Evolutionary conservation across 1,140 invertebrate species (phyloP).

Genomic region (Propsilocerus akamusi): DNA sequence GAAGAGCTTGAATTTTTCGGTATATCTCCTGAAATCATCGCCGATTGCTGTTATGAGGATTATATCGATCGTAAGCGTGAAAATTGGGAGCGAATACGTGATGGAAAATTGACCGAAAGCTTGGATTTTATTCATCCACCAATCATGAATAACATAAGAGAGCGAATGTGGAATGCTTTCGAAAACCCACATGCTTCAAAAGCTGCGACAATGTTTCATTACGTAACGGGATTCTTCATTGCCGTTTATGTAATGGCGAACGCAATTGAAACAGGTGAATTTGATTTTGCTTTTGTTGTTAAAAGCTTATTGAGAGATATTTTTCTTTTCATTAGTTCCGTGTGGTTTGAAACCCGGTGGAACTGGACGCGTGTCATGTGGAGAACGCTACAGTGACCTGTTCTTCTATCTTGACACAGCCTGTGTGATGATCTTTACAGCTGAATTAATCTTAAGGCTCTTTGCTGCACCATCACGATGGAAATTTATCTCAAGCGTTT

Average conservation of each 20-base stretch:
- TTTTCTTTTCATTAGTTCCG: too few species aligned
- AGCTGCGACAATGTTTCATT: conserved; percentile 96
- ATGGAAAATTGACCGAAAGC: conserved; percentile 89
- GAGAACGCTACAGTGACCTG: conserved; percentile 91
- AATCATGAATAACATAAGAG: conserved; percentile 67
- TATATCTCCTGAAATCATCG: conserved; percentile 97
- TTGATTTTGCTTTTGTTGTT: too few species aligned
- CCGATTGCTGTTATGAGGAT: conserved; percentile 98
- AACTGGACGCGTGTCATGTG: conserved; percentile 77
- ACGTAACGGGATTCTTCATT: conserved; percentile 99
- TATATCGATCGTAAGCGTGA: conserved; percentile 96
- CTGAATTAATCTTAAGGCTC: conserved; percentile 91
- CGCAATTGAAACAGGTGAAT: conserved; percentile 70
- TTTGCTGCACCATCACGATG: conserved; percentile 96
- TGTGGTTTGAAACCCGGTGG: conserved; percentile 70
- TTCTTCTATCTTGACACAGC: conserved; percentile 99
- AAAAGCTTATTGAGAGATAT: too few species aligned
- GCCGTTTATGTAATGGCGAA: conserved; percentile 98
- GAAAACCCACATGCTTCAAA: conserved; percentile 99
- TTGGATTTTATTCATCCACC: conserved; percentile 76
- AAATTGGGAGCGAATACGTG: conserved; percentile 95
- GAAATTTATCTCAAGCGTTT: conserved; percentile 92
- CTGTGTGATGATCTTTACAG: conserved; percentile 99
- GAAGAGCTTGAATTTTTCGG: conserved; percentile 99
- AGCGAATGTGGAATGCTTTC: conserved; percentile 99